Evolutionary conservation across 37 sponge, comb jelly and placozoan genomes (phyloP).

Genomic region (Beroe ovata): DNA sequence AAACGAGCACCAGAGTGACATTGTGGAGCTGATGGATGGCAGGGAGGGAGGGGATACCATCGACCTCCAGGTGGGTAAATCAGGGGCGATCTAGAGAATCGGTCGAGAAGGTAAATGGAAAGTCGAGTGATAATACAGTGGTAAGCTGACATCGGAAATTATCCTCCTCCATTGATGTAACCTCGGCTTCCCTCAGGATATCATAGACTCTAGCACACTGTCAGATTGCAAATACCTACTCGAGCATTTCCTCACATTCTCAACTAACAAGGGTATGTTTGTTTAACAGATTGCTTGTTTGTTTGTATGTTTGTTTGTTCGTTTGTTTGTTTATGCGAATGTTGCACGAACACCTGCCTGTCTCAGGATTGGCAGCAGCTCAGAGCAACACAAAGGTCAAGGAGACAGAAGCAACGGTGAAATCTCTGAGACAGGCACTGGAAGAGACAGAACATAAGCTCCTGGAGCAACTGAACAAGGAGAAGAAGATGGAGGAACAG

Average conservation of each 20-base stretch:
- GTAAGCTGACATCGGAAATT: not conserved
- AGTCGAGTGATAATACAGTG: too few species aligned
- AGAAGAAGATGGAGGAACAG: constrained; percentile 33
- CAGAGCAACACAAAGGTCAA: constrained; percentile 60
- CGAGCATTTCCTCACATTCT: constrained; percentile 81
- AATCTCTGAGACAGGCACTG: constrained; percentile 57
- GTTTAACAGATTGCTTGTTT: too few species aligned
- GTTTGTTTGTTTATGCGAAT: too few species aligned
- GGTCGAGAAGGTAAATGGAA: too few species aligned
- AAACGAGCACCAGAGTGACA: constrained; percentile 73
- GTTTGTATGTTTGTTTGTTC: too few species aligned
- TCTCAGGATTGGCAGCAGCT: constrained; percentile 44
- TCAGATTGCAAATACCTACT: constrained; percentile 85
- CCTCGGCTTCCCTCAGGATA: constrained; percentile 65
- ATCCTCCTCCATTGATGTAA: not conserved
- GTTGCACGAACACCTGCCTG: too few species aligned
- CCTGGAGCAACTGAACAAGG: constrained; percentile 16
- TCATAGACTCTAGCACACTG: constrained; percentile 73
- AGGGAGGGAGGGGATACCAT: constrained; percentile 54
- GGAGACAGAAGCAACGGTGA: constrained; percentile 39
- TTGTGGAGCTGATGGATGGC: constrained; percentile 64
- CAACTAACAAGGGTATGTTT: constrained; percentile 71
- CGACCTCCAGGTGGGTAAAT: constrained; percentile 26
- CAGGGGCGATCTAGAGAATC: too few species aligned
- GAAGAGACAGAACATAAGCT: constrained; percentile 67